These are phyloP conservation scores for Caracal caracal DNA, from an alignment of 2,113 vertebrate genomes.

Conservation along the genomic window DNA sequence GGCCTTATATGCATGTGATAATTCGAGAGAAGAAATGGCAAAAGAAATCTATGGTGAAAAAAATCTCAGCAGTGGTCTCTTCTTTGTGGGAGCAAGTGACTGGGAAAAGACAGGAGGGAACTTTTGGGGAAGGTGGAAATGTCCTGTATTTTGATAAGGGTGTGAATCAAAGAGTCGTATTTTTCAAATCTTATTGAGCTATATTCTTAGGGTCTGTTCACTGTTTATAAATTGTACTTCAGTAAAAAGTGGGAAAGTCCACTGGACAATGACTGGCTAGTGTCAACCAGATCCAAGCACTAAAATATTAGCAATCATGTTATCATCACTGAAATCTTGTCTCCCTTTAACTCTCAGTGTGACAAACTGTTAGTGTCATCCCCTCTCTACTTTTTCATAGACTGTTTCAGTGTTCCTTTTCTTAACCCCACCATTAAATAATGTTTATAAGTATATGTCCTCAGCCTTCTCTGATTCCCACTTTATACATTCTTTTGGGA, in stretches of 20 bases:
- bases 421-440: background rate
- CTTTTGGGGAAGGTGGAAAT: background rate
- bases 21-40: background rate
- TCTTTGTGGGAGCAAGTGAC: background rate
- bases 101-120: background rate
- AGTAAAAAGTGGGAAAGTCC: background rate
- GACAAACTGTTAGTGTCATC: background rate
- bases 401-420: background rate
- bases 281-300: background rate
- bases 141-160: background rate
- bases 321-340: background rate
- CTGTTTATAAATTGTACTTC: background rate
- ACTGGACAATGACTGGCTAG: background rate
- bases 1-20: background rate
- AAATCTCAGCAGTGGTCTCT: background rate
- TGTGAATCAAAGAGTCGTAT: background rate
- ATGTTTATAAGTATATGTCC: background rate
- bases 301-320: background rate
- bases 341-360: background rate
- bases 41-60: background rate
- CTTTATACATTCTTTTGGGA: background rate
- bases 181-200: background rate
- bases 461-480: background rate
- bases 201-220: background rate
- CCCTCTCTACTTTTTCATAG: background rate